Evolutionary conservation across 2,888 invertebrate species (phyloP).

Genomic region (Eueremaeus valkanovi): DNA sequence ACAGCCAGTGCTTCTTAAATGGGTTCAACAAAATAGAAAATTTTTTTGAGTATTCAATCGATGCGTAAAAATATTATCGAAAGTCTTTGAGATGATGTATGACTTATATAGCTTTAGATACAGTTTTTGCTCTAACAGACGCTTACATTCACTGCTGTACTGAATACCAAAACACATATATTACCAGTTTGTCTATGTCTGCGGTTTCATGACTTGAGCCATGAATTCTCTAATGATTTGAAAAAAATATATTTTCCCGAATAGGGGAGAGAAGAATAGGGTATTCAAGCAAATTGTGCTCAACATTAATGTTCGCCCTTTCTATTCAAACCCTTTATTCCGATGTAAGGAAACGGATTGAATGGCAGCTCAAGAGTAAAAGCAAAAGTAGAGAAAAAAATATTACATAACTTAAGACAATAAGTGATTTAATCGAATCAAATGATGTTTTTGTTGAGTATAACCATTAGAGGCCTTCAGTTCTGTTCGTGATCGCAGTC

Average conservation of each 20-base stretch:
- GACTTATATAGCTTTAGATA: background rate
- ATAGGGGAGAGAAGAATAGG: background rate
- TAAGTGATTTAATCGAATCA: conserved; percentile 16
- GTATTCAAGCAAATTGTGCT: background rate
- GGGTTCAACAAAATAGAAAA: background rate
- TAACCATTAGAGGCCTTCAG: background rate
- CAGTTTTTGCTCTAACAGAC: background rate
- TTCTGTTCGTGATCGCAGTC: background rate
- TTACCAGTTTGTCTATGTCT: conserved; percentile 3
- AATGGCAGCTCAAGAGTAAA: background rate
- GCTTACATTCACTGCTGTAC: background rate
- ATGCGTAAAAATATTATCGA: conserved; percentile 34
- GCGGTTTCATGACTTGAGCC: conserved; percentile 1
- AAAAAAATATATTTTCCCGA: background rate
- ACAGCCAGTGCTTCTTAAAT: background rate
- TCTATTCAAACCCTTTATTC: background rate
- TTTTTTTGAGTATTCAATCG: background rate
- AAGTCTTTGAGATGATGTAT: conserved; percentile 16
- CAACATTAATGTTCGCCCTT: background rate
- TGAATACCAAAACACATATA: background rate
- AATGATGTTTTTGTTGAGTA: background rate
- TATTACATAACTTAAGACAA: conserved; percentile 9
- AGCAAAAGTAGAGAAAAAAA: background rate
- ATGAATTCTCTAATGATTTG: conserved; percentile 24
- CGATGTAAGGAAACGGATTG: background rate